These are phyloP conservation scores for Lophotis ruficrista DNA, from an alignment of 2,113 vertebrate genomes.

Conservation along the genomic window DNA sequence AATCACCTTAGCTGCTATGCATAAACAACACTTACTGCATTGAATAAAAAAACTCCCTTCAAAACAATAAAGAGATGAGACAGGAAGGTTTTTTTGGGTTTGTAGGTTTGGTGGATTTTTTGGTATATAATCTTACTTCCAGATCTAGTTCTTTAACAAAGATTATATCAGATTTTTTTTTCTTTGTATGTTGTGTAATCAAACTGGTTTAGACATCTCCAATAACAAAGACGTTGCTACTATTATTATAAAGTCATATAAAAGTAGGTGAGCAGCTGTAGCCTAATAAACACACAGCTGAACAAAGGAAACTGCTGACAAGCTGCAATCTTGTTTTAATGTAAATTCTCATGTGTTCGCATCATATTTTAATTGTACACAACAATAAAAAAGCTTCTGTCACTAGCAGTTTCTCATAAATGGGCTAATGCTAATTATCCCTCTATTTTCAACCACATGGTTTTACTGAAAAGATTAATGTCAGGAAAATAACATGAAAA, in stretches of 20 bases:
- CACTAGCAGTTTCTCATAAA: slow-evolving; percentile 48
- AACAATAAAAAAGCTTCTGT: slow-evolving; percentile 35
- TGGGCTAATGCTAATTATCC: slow-evolving; percentile 53
- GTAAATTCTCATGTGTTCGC: slow-evolving; percentile 52
- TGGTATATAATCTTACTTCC: background rate
- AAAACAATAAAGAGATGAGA: background rate
- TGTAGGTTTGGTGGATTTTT: background rate
- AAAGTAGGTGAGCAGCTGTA: slow-evolving; percentile 55
- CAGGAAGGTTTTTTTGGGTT: background rate
- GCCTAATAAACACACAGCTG: slow-evolving; percentile 51
- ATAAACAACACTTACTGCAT: background rate
- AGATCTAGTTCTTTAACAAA: background rate
- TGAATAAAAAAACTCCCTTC: background rate
- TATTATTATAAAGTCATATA: slow-evolving; percentile 36
- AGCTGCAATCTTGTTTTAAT: slow-evolving; percentile 44
- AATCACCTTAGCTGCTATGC: background rate
- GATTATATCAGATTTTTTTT: background rate
- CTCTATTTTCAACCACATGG: slow-evolving; percentile 11
- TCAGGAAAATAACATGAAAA: background rate
- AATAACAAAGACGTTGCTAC: slow-evolving; percentile 35
- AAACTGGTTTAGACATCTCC: slow-evolving; percentile 28
- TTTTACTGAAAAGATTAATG: background rate
- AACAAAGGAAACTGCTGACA: slow-evolving; percentile 52
- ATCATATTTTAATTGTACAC: background rate
- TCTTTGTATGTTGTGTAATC: slow-evolving; percentile 3